Percentiles rank a stretch among this genome's conserved stretches.
phyloP scores from a whole-genome alignment of 2,888 invertebrate genomes.

The Plusia festucae region DNA sequence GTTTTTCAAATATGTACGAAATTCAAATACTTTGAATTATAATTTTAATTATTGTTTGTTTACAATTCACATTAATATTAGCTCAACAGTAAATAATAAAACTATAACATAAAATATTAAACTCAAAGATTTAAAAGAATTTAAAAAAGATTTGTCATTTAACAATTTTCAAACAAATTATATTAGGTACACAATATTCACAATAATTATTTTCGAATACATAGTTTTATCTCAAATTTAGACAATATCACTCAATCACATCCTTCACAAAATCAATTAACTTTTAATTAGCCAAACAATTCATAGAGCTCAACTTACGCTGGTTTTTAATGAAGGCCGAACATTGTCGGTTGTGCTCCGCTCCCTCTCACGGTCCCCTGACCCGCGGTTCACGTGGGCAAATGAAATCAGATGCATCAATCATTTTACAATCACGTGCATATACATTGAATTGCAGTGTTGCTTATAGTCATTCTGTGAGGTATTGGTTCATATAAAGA shows the following conservation, averaged over 20 bases:
- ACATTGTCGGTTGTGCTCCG: conserved; percentile 58
- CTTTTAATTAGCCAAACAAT: conserved; percentile 55
- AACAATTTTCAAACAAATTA: no score
- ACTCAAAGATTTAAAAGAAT: no score
- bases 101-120: no score
- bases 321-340: conserved; percentile 61
- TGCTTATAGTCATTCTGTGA: conserved; percentile 34
- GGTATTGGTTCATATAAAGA: no score
- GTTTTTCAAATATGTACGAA: no score
- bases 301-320: conserved; percentile 54
- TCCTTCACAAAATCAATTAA: conserved; percentile 43
- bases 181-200: no score
- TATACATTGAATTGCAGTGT: conserved; percentile 53
- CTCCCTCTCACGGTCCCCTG: conserved; percentile 72
- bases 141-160: no score
- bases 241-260: conserved; percentile 9
- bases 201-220: background rate
- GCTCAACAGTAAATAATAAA: no score
- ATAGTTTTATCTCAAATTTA: background rate
- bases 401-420: conserved; percentile 78
- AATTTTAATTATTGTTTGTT: no score
- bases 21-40: no score
- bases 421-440: conserved; percentile 70
- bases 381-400: conserved; percentile 72
- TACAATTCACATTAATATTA: no score